phyloP scores from a whole-genome alignment of 2,113 vertebrate genomes.

The Archocentrus centrarchus region DNA sequence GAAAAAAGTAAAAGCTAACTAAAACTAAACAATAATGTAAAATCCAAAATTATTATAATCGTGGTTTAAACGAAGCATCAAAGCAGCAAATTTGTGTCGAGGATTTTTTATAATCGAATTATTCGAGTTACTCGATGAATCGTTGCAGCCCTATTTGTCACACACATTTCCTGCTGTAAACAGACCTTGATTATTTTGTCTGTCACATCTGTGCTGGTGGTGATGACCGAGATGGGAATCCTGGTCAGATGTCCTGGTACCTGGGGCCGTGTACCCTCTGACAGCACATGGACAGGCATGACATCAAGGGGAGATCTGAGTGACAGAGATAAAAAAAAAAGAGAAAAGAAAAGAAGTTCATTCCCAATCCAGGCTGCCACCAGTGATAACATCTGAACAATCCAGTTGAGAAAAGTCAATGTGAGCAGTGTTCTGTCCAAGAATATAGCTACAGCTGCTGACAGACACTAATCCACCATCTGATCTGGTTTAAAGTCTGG shows the following conservation, averaged over 20 bases:
- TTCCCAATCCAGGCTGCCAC: neutral
- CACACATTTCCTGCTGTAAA: neutral
- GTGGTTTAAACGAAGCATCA: too few species aligned
- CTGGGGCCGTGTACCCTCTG: conserved; percentile 39
- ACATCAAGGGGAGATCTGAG: conserved; percentile 21
- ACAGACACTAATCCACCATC: conserved; percentile 27
- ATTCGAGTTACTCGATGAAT: too few species aligned
- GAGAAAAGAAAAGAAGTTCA: neutral
- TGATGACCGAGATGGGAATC: conserved; percentile 63
- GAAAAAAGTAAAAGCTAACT: too few species aligned
- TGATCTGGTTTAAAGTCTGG: conserved; percentile 26
- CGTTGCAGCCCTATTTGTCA: too few species aligned
- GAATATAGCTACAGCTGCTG: conserved; percentile 3
- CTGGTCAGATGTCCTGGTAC: conserved; percentile 63
- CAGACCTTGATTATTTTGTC: conserved; percentile 75
- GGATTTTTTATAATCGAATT: too few species aligned
- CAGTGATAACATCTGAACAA: neutral
- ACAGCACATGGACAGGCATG: conserved; percentile 71
- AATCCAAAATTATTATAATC: too few species aligned
- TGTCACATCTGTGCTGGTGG: conserved; percentile 35
- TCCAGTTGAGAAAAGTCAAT: neutral
- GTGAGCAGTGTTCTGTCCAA: neutral
- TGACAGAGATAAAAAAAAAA: neutral
- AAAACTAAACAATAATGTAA: too few species aligned
- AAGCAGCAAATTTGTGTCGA: too few species aligned